These are phyloP conservation scores for Aurelia coerulea DNA, from an alignment of 30 jellyfish, hydroid and myxozoan genomes.

Conservation along the genomic window DNA sequence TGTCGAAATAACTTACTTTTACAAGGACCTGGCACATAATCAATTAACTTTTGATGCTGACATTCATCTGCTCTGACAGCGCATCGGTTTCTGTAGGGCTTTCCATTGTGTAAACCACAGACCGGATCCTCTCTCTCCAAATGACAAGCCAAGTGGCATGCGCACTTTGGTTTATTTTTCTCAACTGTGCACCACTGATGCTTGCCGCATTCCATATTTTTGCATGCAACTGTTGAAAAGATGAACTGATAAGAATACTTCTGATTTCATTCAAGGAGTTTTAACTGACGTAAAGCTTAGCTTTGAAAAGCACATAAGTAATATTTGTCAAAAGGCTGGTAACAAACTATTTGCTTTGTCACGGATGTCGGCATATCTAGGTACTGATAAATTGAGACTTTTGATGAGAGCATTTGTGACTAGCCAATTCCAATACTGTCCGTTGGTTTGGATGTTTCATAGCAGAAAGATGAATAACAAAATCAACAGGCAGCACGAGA, in stretches of 20 bases:
- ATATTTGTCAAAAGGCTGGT: no score
- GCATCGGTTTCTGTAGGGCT: slow-evolving; percentile 68
- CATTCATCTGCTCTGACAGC: slow-evolving; percentile 69
- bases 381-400: no score
- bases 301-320: not conserved
- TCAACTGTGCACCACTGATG: slow-evolving; percentile 80
- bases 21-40: slow-evolving; percentile 66
- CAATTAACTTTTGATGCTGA: slow-evolving; percentile 55
- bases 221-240: slow-evolving; percentile 69
- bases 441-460: no score
- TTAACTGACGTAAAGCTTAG: not conserved
- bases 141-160: slow-evolving; percentile 69
- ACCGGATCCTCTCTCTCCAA: slow-evolving; percentile 43
- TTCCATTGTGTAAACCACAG: slow-evolving; percentile 69
- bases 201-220: slow-evolving; percentile 53
- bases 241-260: not conserved
- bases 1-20: not conserved
- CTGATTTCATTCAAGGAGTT: no score
- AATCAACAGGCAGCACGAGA: no score
- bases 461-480: no score
- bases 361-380: no score
- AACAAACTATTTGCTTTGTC: no score
- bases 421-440: no score
- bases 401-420: no score
- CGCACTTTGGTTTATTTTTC: slow-evolving; percentile 60